phyloP scores from a whole-genome alignment of 2,113 vertebrate species.

The Edolisoma coerulescens region DNA sequence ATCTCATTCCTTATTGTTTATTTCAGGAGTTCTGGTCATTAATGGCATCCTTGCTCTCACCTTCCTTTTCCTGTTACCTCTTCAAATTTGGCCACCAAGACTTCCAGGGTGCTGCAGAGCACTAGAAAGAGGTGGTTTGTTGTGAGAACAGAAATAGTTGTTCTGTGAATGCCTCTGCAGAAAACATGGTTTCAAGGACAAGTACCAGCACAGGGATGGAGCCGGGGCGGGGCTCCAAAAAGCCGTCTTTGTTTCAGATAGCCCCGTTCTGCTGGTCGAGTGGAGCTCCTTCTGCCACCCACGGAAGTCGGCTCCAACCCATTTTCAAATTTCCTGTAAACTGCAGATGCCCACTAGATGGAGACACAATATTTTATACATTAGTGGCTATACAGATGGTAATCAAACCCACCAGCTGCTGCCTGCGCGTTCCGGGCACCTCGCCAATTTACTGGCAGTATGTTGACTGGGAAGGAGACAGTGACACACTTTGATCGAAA shows the following conservation, averaged over 20 bases:
- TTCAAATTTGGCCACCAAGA: neutral
- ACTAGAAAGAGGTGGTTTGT: neutral
- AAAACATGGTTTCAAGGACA: neutral
- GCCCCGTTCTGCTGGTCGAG: neutral
- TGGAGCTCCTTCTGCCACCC: neutral
- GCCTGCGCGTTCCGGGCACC: conserved; percentile 19
- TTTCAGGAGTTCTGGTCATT: neutral
- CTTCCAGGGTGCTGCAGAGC: neutral
- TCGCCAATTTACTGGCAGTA: conserved; percentile 54
- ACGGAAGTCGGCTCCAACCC: neutral
- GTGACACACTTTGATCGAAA: conserved; percentile 67
- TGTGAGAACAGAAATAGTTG: neutral
- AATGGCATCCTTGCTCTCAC: neutral
- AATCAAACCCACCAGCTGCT: conserved; percentile 63
- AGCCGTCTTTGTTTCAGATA: neutral
- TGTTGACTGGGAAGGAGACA: conserved; percentile 66
- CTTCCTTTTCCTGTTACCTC: neutral
- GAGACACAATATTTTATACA: conserved; percentile 55
- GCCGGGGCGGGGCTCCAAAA: fast-evolving
- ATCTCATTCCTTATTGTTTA: neutral
- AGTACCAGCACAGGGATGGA: neutral
- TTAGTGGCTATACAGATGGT: conserved; percentile 54
- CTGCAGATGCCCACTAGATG: conserved; percentile 56
- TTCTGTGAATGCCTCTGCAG: neutral
- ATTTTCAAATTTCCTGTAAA: neutral